Percentiles rank a stretch among this genome's conserved stretches.
Evolutionary conservation across 2,888 invertebrate genomes (phyloP).

Genomic region (Erebia ligea): DNA sequence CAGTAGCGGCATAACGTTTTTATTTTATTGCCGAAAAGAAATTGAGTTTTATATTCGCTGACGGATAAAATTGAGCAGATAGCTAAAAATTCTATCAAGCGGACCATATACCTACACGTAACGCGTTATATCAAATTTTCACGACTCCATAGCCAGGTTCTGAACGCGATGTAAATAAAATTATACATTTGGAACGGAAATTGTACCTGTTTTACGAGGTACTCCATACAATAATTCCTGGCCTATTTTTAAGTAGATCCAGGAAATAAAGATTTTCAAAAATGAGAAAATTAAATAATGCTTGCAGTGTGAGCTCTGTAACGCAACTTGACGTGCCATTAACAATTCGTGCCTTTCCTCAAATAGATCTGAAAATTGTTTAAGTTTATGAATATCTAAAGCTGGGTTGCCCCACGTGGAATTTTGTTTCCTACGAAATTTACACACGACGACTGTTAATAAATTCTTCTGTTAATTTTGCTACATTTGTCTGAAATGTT

Average conservation of each 20-base stretch:
- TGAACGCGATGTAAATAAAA: constrained; percentile 29
- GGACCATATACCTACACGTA: constrained; percentile 22
- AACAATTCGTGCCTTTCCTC: background rate
- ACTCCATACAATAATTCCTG: constrained; percentile 56
- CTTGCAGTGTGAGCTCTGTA: no score
- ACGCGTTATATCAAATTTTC: constrained; percentile 33
- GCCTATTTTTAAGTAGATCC: constrained; percentile 22
- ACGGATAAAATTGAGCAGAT: constrained; percentile 24
- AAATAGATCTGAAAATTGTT: no score
- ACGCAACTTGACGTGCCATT: background rate
- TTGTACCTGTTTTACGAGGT: constrained; percentile 36
- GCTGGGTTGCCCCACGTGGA: no score
- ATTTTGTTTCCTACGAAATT: no score
- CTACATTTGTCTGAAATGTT: no score
- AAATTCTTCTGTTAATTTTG: no score
- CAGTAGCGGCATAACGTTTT: constrained; percentile 8
- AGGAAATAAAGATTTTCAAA: background rate
- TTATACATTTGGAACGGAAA: constrained; percentile 34
- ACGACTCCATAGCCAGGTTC: constrained; percentile 28
- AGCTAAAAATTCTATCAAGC: constrained; percentile 23
- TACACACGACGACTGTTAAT: no score
- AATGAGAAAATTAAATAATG: no score
- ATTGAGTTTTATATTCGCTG: constrained; percentile 13
- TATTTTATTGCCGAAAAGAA: constrained; percentile 18
- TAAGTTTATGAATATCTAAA: no score